phyloP scores from a whole-genome alignment of 2,797 vertebrate genomes.

The Danio jaintianensis region DNA sequence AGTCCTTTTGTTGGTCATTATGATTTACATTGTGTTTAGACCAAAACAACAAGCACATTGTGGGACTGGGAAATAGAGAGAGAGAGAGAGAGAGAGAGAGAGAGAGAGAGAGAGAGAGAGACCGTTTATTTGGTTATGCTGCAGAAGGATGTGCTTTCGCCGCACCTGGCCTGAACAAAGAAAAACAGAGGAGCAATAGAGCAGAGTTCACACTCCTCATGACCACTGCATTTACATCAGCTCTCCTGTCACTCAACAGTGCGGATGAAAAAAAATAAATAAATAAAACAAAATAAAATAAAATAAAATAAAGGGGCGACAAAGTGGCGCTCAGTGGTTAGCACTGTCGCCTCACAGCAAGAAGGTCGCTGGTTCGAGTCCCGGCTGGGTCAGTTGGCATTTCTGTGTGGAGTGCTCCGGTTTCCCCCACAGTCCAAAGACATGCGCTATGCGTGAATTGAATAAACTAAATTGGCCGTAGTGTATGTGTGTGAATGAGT shows the following conservation, averaged over 20 bases:
- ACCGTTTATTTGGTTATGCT: constrained; percentile 6
- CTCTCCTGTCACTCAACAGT: background rate
- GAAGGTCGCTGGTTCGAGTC: no score
- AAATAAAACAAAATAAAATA: background rate
- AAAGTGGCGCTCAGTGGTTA: no score
- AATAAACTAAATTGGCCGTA: no score
- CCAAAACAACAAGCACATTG: constrained; percentile 1
- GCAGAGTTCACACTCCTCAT: background rate
- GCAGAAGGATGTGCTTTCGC: constrained; percentile 22
- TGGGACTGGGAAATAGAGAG: background rate
- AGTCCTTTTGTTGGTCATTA: background rate
- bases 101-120: background rate
- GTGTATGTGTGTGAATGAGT: no score
- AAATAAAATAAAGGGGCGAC: background rate
- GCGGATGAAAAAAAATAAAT: background rate
- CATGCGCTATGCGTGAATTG: no score
- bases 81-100: background rate
- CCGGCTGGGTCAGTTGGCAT: no score
- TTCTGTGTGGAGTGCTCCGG: no score
- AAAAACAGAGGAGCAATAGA: background rate
- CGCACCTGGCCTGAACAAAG: constrained; percentile 14
- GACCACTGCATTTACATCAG: background rate
- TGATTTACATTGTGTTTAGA: background rate
- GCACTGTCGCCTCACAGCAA: no score
- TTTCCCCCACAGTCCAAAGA: no score